A percentile compares a stretch with the other conserved stretches of the same genome.
Conservation (phyloP, 2,888 invertebrate genomes). For the Chymomyza caudatula region DNA sequence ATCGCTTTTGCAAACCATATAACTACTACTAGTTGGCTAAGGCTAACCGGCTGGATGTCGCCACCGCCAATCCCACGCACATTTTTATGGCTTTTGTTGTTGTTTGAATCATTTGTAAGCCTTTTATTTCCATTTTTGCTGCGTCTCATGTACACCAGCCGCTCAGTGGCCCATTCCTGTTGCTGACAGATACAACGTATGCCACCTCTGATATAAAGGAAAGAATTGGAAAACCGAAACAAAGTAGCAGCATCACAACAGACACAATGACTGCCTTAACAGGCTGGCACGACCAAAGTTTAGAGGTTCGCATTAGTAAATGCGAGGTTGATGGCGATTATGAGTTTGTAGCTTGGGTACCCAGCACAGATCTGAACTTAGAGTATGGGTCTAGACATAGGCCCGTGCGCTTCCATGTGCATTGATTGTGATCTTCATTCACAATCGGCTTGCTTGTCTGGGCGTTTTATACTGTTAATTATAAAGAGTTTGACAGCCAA, state of each 20-base stretch:
- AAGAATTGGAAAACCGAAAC: conserved; percentile 40
- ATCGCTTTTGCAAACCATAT: too few species aligned
- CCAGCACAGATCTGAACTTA: neutral
- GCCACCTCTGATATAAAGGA: conserved; percentile 48
- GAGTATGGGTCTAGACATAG: neutral
- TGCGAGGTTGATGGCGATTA: conserved; percentile 61
- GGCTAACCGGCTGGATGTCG: conserved; percentile 36
- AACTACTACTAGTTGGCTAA: neutral
- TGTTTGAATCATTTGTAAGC: too few species aligned
- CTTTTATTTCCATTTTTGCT: too few species aligned
- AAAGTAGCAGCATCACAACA: conserved; percentile 47
- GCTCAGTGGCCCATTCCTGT: conserved; percentile 28
- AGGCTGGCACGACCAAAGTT: conserved; percentile 39
- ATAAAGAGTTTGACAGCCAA: conserved; percentile 43
- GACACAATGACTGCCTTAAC: conserved; percentile 37
- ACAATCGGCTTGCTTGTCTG: conserved; percentile 48
- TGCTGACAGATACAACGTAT: conserved; percentile 24
- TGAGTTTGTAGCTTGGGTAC: conserved; percentile 43
- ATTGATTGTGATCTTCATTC: conserved; percentile 62
- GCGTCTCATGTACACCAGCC: conserved; percentile 53
- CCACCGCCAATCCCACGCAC: conserved; percentile 63
- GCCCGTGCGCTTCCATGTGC: conserved; percentile 24
- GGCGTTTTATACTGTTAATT: conserved; percentile 54
- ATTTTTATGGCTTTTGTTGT: conserved; percentile 54
- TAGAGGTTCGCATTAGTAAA: too few species aligned